A percentile compares a stretch with the other conserved stretches of the same genome.
Conservation (phyloP, 2,113 vertebrate genomes). For the Phylloscopus trochilus region DNA sequence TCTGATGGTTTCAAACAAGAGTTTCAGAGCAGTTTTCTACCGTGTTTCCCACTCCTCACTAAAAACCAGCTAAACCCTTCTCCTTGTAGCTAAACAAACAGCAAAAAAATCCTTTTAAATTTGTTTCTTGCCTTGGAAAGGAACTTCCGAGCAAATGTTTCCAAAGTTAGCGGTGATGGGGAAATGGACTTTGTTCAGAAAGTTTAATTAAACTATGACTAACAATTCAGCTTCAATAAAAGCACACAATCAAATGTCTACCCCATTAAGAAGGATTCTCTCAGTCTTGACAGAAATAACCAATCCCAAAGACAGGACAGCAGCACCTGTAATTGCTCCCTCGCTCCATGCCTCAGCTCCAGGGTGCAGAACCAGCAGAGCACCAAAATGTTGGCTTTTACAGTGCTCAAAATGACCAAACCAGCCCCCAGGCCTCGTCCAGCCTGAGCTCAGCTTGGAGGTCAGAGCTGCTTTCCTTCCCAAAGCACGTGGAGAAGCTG, state of each 20-base stretch:
- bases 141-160: neutral
- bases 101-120: neutral
- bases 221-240: neutral
- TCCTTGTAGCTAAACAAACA: neutral
- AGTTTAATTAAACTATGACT: neutral
- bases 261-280: neutral
- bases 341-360: fast-evolving
- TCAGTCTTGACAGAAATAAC: neutral
- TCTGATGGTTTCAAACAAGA: neutral
- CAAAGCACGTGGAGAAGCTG: neutral
- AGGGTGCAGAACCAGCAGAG: neutral
- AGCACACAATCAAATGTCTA: neutral
- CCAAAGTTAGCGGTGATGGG: neutral
- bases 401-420: neutral
- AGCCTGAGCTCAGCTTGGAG: neutral
- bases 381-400: neutral
- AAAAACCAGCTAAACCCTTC: neutral
- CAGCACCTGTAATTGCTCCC: neutral
- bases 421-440: neutral
- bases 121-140: neutral
- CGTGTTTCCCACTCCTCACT: neutral
- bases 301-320: neutral
- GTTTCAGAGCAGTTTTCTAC: neutral
- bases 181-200: neutral
- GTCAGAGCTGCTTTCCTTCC: neutral